These are phyloP conservation scores for Aradophagus sp. DNA, from an alignment of 1,140 invertebrate species.

Conservation along the genomic window DNA sequence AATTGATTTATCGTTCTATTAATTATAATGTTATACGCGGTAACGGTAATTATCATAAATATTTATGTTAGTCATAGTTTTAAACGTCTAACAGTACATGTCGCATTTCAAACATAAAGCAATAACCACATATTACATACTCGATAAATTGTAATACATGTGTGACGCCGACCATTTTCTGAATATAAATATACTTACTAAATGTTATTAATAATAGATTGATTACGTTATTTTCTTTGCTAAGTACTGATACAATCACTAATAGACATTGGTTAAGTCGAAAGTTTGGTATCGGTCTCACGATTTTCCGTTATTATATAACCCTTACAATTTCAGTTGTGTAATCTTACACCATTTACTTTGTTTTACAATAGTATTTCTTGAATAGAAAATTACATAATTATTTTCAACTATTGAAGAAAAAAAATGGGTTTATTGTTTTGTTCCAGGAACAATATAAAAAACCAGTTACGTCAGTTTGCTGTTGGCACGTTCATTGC, in stretches of 20 bases:
- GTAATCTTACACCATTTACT: no score
- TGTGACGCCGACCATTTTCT: conserved; percentile 13
- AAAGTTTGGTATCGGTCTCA: no score
- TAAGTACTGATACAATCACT: conserved; percentile 27
- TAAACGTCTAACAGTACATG: conserved; percentile 25
- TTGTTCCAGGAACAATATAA: conserved; percentile 80
- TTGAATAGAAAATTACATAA: no score
- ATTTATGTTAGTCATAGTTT: conserved; percentile 38
- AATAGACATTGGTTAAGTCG: neutral
- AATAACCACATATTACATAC: conserved; percentile 34
- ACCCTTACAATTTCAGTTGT: no score
- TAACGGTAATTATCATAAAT: conserved; percentile 36
- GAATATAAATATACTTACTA: conserved; percentile 23
- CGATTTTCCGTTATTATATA: no score
- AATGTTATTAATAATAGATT: conserved; percentile 41
- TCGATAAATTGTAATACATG: conserved; percentile 38
- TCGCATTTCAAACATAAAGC: conserved; percentile 38
- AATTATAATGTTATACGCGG: conserved; percentile 15
- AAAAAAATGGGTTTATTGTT: neutral
- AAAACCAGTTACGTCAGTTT: conserved; percentile 94
- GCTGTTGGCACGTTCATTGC: conserved; percentile 97
- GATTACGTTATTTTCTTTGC: conserved; percentile 25
- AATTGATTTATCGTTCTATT: conserved; percentile 8
- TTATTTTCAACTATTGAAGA: neutral
- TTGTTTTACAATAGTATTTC: no score